A percentile compares a stretch with the other conserved stretches of the same genome.
phyloP scores from a whole-genome alignment of 2,113 vertebrate species.

The Larimichthys crocea region DNA sequence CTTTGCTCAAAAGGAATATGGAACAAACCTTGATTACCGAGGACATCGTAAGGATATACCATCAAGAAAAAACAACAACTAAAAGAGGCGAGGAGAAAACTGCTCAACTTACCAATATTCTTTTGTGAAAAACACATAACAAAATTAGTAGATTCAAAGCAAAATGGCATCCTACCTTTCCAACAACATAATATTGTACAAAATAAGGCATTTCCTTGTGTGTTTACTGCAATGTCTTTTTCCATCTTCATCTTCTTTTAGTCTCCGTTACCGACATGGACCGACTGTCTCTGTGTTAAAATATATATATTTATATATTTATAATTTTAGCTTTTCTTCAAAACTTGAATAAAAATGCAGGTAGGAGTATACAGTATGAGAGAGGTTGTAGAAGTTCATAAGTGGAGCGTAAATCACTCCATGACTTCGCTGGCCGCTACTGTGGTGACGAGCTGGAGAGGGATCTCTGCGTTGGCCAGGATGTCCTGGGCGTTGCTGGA shows the following conservation, averaged over 20 bases:
- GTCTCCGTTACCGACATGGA: conserved; percentile 83
- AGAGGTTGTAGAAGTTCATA: conserved; percentile 72
- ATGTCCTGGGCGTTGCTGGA: conserved; percentile 96
- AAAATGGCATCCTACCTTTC: conserved; percentile 93
- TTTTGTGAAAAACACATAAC: conserved; percentile 66
- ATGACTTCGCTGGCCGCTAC: conserved; percentile 97
- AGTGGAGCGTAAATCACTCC: conserved; percentile 88
- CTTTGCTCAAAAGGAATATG: conserved; percentile 39
- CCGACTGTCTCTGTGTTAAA: conserved; percentile 75
- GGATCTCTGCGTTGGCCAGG: conserved; percentile 96
- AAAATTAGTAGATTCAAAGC: conserved; percentile 90
- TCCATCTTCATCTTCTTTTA: conserved; percentile 76
- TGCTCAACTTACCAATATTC: conserved; percentile 65
- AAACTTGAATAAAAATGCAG: conserved; percentile 79
- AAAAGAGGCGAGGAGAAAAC: conserved; percentile 55
- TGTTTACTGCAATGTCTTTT: conserved; percentile 94
- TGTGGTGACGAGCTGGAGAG: conserved; percentile 98
- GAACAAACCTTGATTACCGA: conserved; percentile 49
- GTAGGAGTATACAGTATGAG: conserved; percentile 75
- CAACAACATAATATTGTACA: conserved; percentile 98
- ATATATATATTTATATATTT: conserved; percentile 78
- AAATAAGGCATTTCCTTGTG: conserved; percentile 99
- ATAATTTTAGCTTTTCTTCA: conserved; percentile 77
- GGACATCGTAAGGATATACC: conserved; percentile 55
- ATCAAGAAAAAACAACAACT: conserved; percentile 18